phyloP scores from a whole-genome alignment of 2,888 invertebrate species.

The Andricus quercusramuli region DNA sequence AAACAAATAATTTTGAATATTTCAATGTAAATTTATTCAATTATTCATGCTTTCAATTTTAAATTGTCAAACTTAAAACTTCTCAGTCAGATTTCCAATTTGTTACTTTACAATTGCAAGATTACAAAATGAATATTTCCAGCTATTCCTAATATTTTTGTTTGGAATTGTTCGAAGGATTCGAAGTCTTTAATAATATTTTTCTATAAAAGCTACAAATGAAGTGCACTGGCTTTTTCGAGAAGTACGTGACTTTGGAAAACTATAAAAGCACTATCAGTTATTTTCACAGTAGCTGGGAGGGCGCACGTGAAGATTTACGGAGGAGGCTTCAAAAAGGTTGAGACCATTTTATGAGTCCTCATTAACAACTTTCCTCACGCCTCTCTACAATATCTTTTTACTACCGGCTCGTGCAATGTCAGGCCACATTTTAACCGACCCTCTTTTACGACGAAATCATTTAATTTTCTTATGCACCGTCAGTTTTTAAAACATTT shows the following conservation, averaged over 20 bases:
- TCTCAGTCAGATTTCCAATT: too few species aligned
- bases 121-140: too few species aligned
- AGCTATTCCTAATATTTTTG: too few species aligned
- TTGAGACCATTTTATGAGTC: slow-evolving; percentile 14
- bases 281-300: background rate
- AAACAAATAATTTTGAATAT: too few species aligned
- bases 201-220: too few species aligned
- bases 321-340: background rate
- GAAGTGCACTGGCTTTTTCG: background rate
- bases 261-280: background rate
- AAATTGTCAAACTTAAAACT: too few species aligned
- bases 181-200: too few species aligned
- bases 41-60: too few species aligned
- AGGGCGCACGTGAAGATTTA: background rate
- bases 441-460: background rate
- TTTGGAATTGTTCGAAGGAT: too few species aligned
- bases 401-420: background rate
- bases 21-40: too few species aligned
- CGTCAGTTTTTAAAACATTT: background rate
- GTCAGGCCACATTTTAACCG: slow-evolving; percentile 7
- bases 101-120: too few species aligned
- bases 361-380: slow-evolving; percentile 36
- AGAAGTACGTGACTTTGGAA: background rate
- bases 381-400: slow-evolving; percentile 5
- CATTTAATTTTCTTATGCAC: background rate